phyloP scores from a whole-genome alignment of 2,888 invertebrate species.

The Rutpela maculata region DNA sequence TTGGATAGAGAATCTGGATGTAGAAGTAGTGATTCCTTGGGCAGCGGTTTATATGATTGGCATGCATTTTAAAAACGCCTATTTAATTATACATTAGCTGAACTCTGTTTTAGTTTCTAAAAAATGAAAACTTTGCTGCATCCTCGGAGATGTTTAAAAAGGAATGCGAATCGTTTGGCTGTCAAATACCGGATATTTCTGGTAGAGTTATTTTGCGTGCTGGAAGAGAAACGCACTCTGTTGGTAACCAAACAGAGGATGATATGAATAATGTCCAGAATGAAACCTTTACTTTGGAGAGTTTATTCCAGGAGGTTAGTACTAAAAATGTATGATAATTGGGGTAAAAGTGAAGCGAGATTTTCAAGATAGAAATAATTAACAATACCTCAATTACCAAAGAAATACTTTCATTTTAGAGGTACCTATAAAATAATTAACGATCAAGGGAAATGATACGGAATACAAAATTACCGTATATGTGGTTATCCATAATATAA shows the following conservation, averaged over 20 bases:
- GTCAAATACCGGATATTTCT: slow-evolving; percentile 43
- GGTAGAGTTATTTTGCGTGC: slow-evolving; percentile 45
- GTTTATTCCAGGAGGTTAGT: slow-evolving; percentile 20
- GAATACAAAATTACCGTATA: too few species aligned
- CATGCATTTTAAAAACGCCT: too few species aligned
- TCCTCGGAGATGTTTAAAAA: slow-evolving; percentile 53
- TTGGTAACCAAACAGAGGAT: slow-evolving; percentile 22
- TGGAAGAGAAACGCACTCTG: slow-evolving; percentile 10
- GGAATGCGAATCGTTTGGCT: slow-evolving; percentile 52
- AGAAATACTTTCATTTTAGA: too few species aligned
- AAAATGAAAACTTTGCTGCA: slow-evolving; percentile 57
- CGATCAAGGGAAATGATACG: too few species aligned
- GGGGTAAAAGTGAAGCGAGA: too few species aligned
- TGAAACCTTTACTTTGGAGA: slow-evolving; percentile 2
- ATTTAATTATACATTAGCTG: neutral
- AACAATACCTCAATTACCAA: too few species aligned
- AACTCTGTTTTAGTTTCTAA: slow-evolving; percentile 56
- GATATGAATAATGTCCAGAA: neutral
- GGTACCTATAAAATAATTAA: too few species aligned
- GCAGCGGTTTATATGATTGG: too few species aligned
- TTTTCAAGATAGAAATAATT: too few species aligned
- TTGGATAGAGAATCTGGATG: too few species aligned
- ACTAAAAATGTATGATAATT: slow-evolving; percentile 14
- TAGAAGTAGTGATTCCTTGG: too few species aligned
- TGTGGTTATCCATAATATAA: too few species aligned